Evolutionary conservation across 2,797 vertebrate species (phyloP).

Genomic region (Cyprinodon diabolis): DNA sequence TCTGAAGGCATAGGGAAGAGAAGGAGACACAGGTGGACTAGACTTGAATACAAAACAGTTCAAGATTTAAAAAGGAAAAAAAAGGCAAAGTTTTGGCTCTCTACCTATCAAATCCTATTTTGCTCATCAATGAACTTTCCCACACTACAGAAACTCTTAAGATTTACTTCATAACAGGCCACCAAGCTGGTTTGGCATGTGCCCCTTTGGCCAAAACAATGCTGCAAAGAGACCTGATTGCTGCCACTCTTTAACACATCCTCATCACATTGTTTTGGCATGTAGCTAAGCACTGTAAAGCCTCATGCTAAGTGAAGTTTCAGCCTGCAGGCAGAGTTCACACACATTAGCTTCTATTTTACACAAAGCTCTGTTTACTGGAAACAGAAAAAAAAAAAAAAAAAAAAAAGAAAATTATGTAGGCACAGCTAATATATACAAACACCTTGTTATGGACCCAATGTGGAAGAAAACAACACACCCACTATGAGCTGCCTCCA

Average conservation of each 20-base stretch:
- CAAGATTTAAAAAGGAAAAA: constrained; percentile 39
- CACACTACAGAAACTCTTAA: constrained; percentile 45
- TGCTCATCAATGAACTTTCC: constrained; percentile 48
- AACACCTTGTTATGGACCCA: background rate
- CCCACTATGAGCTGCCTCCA: constrained; percentile 11
- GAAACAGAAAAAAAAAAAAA: constrained; percentile 21
- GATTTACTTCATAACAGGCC: constrained; percentile 38
- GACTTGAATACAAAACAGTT: constrained; percentile 37
- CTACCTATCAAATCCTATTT: constrained; percentile 35
- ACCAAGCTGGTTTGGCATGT: constrained; percentile 44
- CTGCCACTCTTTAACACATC: constrained; percentile 48
- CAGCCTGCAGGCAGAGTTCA: constrained; percentile 46
- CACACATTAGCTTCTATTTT: constrained; percentile 30
- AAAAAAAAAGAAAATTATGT: constrained; percentile 16
- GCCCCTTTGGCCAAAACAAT: constrained; percentile 32
- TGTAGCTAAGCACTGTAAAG: constrained; percentile 42
- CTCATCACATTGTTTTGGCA: constrained; percentile 56
- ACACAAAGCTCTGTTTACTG: constrained; percentile 34
- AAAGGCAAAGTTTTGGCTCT: constrained; percentile 43
- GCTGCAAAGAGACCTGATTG: constrained; percentile 23
- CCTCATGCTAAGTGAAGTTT: constrained; percentile 42
- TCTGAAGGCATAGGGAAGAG: constrained; percentile 2
- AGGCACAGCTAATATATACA: background rate
- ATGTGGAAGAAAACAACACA: constrained; percentile 10
- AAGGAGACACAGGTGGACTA: constrained; percentile 8